Evolutionary conservation across 1,140 invertebrate genomes (phyloP), one percentile per base, ranked within the genome.

Genomic region (Drosophila cardini): DNA sequence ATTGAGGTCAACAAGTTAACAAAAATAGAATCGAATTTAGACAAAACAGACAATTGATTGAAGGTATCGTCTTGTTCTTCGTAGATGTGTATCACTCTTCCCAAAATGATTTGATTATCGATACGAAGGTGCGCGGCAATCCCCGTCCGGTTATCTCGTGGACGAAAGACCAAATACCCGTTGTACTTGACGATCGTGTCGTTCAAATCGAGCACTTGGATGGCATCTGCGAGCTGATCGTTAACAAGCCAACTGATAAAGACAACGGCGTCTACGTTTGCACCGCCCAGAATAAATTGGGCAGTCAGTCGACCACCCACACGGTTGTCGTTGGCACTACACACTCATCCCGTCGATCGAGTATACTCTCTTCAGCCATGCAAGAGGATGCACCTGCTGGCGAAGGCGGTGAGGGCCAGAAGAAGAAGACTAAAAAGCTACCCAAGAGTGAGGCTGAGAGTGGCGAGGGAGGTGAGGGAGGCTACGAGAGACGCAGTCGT

Each of bases 101-200:
- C 26, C 95, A 96, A 80, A 95, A 96, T 91, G 95, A 96, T 91
- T 91, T 97, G 50, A 93, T 95, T 36, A 91, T 98, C 65, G 96
- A 97, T 91, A 97, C 96, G 80, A 93, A 95, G 68, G 94, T 97
- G 40, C 94, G 94, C 75, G 95, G 95, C 50, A 94, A 95, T 83
- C 96, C 96, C 4, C 90, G 93, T n/a, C 96, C 96, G n/a, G 93
- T 92, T 2, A 94, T 97, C 60, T 95, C 95, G 18, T 98, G 97
- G 97, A 87, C 95, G 40, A 97, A 96, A 92, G 95, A 97, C 79
- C 94, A 95, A 36, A 90, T 91, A 77, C 92, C 93, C 69, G 86
- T 95, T 43, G 81, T 94, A 7, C 83, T 92, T 15, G 94, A 94
- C 61, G 93, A 94, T 56, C 94, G 95, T 63, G 95, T 94, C 85